Evolutionary conservation across 1,140 invertebrate genomes (phyloP).

Genomic region (Pachyrhynchus sulphureomaculatus): DNA sequence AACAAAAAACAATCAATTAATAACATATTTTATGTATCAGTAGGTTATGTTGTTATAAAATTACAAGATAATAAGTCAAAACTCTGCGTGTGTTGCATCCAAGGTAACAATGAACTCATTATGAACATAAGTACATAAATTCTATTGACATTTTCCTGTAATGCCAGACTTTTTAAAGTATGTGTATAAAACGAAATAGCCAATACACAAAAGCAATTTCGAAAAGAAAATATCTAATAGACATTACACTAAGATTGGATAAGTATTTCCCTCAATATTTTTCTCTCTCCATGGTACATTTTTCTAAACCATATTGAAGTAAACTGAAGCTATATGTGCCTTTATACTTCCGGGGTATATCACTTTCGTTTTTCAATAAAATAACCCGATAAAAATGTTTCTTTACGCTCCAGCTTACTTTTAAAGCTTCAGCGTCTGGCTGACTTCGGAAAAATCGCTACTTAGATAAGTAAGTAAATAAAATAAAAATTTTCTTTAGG

Average conservation of each 20-base stretch:
- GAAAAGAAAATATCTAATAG: not conserved
- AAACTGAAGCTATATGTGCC: conserved; percentile 7
- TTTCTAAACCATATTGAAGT: not conserved
- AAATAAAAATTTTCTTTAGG: not conserved
- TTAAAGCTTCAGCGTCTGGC: conserved; percentile 15
- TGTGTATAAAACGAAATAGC: no score
- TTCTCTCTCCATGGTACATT: not conserved
- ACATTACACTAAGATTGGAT: conserved; percentile 1
- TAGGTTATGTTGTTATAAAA: no score
- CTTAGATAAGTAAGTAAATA: conserved; percentile 27
- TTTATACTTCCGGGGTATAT: not conserved
- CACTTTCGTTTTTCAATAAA: conserved; percentile 25
- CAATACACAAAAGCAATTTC: not conserved
- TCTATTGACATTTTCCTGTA: no score
- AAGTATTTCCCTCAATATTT: not conserved
- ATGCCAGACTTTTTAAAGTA: no score
- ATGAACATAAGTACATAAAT: no score
- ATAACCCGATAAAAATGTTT: conserved; percentile 23
- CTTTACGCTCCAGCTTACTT: conserved; percentile 15
- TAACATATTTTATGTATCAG: no score
- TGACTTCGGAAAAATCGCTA: conserved; percentile 23
- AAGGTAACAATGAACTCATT: no score
- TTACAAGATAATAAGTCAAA: no score
- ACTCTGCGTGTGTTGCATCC: no score
- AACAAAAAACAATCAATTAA: no score